These are phyloP conservation scores for Bembecia ichneumoniformis DNA, from an alignment of 2,888 invertebrate genomes.

Conservation along the genomic window DNA sequence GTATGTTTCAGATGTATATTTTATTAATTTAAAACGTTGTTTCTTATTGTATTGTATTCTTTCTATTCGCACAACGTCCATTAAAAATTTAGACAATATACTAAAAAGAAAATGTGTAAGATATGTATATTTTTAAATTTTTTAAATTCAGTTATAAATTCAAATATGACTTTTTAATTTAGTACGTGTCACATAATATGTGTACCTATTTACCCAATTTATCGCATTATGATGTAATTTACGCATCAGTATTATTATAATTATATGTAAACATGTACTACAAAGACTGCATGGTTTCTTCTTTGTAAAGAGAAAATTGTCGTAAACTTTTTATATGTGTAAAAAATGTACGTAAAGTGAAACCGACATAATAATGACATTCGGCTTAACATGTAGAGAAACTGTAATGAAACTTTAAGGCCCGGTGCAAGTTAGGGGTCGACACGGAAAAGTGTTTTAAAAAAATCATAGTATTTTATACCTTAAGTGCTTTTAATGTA, in stretches of 20 bases:
- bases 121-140: slow-evolving; percentile 34
- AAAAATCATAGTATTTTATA: too few species aligned
- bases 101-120: slow-evolving; percentile 22
- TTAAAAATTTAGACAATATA: slow-evolving; percentile 57
- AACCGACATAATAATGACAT: too few species aligned
- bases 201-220: slow-evolving; percentile 10
- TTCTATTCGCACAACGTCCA: slow-evolving; percentile 60
- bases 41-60: neutral
- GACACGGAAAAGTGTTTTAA: too few species aligned
- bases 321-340: slow-evolving; percentile 42
- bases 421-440: too few species aligned
- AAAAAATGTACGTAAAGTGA: slow-evolving; percentile 16
- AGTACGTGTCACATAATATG: slow-evolving; percentile 4
- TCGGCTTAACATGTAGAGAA: neutral
- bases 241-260: slow-evolving; percentile 61
- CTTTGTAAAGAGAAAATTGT: slow-evolving; percentile 56
- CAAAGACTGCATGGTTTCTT: slow-evolving; percentile 65
- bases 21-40: neutral
- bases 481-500: too few species aligned
- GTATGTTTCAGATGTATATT: neutral
- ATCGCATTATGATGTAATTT: slow-evolving; percentile 28
- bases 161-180: slow-evolving; percentile 12
- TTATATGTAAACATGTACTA: slow-evolving; percentile 40
- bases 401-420: too few species aligned
- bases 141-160: slow-evolving; percentile 27